Percentiles rank a stretch among this genome's conserved stretches.
These are phyloP conservation scores for Folsomia candida DNA, from an alignment of 2,888 invertebrate species.

Conservation along the genomic window DNA sequence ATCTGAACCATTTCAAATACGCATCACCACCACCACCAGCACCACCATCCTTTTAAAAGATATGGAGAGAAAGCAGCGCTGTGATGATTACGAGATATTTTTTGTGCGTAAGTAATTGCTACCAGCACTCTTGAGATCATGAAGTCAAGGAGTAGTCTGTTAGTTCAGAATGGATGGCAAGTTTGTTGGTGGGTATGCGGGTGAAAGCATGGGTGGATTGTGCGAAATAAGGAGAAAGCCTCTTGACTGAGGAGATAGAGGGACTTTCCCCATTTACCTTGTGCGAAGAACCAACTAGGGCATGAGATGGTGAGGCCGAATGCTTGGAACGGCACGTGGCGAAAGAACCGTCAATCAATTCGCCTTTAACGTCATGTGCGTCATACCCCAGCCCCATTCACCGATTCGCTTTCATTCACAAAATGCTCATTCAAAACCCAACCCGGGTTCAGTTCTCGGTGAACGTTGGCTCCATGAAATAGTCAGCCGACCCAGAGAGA, in stretches of 20 bases:
- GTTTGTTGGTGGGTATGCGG: no score
- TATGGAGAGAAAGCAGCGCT: no score
- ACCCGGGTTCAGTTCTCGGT: conserved; percentile 51
- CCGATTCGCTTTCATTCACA: conserved; percentile 51
- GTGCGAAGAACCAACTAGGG: conserved; percentile 17
- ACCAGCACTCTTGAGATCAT: no score
- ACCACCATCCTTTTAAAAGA: no score
- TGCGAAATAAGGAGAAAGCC: not conserved
- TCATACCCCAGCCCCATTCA: conserved; percentile 57
- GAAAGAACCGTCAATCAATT: conserved; percentile 65
- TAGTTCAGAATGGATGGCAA: no score
- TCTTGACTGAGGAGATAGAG: not conserved
- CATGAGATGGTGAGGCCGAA: conserved; percentile 27
- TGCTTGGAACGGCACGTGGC: conserved; percentile 55
- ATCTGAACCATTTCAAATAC: no score
- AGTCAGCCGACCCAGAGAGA: no score
- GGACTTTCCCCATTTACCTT: not conserved
- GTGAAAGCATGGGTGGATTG: no score
- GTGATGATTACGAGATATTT: no score
- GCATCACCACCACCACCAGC: no score
- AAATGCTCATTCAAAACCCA: conserved; percentile 51
- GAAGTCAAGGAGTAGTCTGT: no score
- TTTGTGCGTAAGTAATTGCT: no score
- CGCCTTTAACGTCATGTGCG: conserved; percentile 68
- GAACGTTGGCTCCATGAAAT: conserved; percentile 41